A percentile compares a stretch with the other conserved stretches of the same genome.
Evolutionary conservation across 2,797 vertebrate genomes (phyloP).

Genomic region (Molossus alvarezi): DNA sequence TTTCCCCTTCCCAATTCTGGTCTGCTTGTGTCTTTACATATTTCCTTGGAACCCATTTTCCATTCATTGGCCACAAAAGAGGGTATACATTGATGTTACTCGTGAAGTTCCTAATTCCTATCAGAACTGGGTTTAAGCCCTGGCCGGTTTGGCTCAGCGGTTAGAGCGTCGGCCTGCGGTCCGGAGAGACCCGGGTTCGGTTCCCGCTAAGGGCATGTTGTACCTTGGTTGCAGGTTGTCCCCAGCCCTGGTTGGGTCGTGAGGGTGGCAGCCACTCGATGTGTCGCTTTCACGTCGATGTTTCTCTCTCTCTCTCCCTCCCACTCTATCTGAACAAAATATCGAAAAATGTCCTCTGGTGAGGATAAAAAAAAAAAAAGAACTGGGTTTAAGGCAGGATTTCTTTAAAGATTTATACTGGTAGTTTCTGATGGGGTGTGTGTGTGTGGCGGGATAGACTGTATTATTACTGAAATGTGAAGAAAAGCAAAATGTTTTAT

Average conservation of each 20-base stretch:
- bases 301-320: too few species aligned
- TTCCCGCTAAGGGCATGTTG: too few species aligned
- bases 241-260: too few species aligned
- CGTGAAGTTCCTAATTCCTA: constrained; percentile 41
- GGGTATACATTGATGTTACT: neutral
- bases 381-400: constrained; percentile 12
- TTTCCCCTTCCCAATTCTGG: constrained; percentile 22
- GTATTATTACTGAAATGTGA: constrained; percentile 12
- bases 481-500: constrained; percentile 34
- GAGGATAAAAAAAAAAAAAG: neutral
- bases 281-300: too few species aligned
- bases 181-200: too few species aligned
- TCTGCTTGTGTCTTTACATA: constrained; percentile 23
- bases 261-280: too few species aligned
- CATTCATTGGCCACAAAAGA: constrained; percentile 44
- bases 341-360: too few species aligned
- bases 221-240: too few species aligned
- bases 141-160: too few species aligned
- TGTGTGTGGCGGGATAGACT: neutral
- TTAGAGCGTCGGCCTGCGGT: too few species aligned
- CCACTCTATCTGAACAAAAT: too few species aligned
- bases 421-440: neutral
- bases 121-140: constrained; percentile 1
- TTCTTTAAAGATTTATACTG: constrained; percentile 54
- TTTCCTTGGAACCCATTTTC: constrained; percentile 26